Conservation (phyloP, 2,797 vertebrate species). For the Neostethus bicornis region DNA sequence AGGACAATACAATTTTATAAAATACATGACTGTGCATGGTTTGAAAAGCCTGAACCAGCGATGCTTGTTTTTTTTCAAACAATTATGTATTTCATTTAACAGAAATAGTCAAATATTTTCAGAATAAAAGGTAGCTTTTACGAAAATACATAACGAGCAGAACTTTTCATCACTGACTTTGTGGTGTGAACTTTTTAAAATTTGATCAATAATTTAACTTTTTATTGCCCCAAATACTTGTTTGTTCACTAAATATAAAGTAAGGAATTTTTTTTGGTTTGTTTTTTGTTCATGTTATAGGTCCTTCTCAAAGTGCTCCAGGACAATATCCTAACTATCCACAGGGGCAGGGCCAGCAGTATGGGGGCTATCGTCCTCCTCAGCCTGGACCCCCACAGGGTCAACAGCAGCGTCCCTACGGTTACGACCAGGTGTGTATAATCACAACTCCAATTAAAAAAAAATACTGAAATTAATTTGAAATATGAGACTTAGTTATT, state of each 20-base stretch:
- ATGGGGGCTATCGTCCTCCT: constrained; percentile 91
- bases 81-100: constrained; percentile 43
- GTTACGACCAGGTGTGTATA: constrained; percentile 95
- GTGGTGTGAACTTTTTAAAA: no score
- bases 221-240: no score
- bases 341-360: constrained; percentile 97
- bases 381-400: constrained; percentile 95
- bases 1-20: no score
- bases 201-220: no score
- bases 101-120: constrained; percentile 44
- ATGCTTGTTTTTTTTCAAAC: constrained; percentile 36
- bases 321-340: constrained; percentile 97
- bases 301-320: constrained; percentile 90
- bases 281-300: no score
- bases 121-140: constrained; percentile 37
- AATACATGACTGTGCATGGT: no score
- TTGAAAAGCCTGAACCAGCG: no score
- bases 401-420: constrained; percentile 96
- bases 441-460: constrained; percentile 24
- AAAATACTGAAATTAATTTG: constrained; percentile 28
- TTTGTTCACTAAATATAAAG: no score
- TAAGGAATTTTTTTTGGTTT: no score
- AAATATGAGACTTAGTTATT: constrained; percentile 37
- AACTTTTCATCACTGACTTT: constrained; percentile 7
- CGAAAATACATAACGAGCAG: constrained; percentile 44